Conservation (phyloP, 2,797 vertebrate genomes). For the Lithobates pipiens region DNA sequence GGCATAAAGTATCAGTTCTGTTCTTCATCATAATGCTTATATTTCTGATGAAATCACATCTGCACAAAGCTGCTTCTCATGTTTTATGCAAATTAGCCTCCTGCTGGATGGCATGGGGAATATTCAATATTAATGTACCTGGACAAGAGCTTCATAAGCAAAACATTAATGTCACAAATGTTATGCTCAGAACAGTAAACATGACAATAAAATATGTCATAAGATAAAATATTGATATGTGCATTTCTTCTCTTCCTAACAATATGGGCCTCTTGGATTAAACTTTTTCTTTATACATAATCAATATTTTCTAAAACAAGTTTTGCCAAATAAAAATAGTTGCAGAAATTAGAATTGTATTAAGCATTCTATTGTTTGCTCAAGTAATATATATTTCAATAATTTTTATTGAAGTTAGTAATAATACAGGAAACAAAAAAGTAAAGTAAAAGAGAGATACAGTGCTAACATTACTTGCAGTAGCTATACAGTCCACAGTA, state of each 20-base stretch:
- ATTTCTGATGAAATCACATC: conserved; percentile 11
- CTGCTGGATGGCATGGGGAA: conserved; percentile 58
- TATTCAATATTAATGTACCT: conserved; percentile 67
- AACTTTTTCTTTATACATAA: too few species aligned
- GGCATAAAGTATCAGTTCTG: not conserved
- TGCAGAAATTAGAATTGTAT: too few species aligned
- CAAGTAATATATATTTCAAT: too few species aligned
- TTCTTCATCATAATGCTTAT: conserved; percentile 10
- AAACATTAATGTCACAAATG: conserved; percentile 62
- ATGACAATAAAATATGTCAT: conserved; percentile 43
- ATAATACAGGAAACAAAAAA: too few species aligned
- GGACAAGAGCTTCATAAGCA: conserved; percentile 65
- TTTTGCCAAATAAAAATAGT: too few species aligned
- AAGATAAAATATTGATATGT: conserved; percentile 9
- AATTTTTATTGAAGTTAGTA: too few species aligned
- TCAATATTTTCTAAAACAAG: too few species aligned
- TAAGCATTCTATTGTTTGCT: too few species aligned
- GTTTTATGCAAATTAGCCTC: conserved; percentile 66
- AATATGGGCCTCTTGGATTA: too few species aligned
- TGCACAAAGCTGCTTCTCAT: conserved; percentile 59
- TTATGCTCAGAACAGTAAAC: conserved; percentile 60
- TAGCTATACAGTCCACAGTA: too few species aligned
- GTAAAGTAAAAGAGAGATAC: too few species aligned
- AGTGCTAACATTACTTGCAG: too few species aligned
- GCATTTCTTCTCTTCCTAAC: not conserved